These are phyloP conservation scores for Crotalus tigris DNA, from an alignment of 2,113 vertebrate genomes.

Conservation along the genomic window DNA sequence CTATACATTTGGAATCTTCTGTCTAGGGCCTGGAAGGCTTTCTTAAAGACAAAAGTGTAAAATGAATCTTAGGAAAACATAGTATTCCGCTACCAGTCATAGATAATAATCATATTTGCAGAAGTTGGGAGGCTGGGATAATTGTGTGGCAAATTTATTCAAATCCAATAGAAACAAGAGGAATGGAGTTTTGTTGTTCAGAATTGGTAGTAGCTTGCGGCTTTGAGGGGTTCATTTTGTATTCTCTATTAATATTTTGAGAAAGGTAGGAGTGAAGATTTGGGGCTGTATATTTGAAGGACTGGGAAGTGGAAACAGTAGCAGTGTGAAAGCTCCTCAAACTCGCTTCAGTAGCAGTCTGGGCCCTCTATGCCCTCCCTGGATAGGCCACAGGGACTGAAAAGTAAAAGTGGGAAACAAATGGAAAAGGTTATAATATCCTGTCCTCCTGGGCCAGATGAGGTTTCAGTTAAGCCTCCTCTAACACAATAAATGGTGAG, in stretches of 20 bases:
- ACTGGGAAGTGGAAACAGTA: background rate
- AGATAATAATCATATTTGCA: background rate
- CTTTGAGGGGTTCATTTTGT: background rate
- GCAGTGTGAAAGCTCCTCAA: background rate
- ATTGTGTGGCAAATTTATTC: background rate
- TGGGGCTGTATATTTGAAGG: background rate
- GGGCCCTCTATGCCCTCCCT: background rate
- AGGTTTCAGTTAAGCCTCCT: background rate
- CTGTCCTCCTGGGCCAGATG: background rate
- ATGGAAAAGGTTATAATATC: background rate
- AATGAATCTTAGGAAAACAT: background rate
- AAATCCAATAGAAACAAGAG: background rate
- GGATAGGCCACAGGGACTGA: background rate
- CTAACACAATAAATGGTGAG: background rate
- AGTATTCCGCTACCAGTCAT: background rate
- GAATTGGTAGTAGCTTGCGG: background rate
- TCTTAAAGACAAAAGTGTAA: background rate
- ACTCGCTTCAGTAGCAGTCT: background rate
- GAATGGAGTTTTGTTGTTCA: background rate
- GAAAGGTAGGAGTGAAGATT: background rate
- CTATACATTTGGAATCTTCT: background rate
- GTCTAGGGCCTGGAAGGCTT: background rate
- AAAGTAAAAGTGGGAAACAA: background rate
- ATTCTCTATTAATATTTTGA: background rate
- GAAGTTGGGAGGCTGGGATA: background rate